Conservation (phyloP, 2,113 vertebrate genomes). For the Sialia sialis region DNA sequence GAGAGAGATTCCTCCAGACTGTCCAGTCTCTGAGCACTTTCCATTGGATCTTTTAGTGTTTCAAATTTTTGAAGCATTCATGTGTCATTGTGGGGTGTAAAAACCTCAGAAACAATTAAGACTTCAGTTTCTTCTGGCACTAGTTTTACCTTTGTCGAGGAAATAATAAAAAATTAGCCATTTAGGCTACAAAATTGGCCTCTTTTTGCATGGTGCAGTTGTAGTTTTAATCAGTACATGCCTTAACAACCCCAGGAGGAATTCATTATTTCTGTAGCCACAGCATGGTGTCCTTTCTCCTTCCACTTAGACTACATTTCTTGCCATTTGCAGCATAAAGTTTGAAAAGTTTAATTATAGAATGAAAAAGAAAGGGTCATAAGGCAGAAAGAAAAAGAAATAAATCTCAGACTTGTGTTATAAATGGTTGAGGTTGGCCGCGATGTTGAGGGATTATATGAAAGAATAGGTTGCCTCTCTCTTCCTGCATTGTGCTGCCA, state of each 20-base stretch:
- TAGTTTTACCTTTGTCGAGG: not conserved
- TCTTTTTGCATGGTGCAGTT: not conserved
- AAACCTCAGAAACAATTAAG: not conserved
- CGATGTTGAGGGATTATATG: not conserved
- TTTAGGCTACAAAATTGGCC: not conserved
- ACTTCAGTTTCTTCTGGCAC: not conserved
- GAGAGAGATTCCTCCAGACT: not conserved
- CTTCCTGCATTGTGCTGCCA: not conserved
- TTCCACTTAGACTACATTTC: not conserved
- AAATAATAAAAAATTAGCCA: not conserved
- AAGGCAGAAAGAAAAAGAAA: not conserved
- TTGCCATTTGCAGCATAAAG: not conserved
- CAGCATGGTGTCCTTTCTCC: constrained; percentile 5
- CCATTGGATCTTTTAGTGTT: not conserved
- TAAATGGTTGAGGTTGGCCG: not conserved
- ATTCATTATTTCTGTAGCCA: constrained; percentile 34
- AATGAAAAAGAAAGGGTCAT: not conserved
- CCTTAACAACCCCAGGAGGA: not conserved
- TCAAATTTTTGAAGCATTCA: rapidly evolving
- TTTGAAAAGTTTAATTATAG: not conserved
- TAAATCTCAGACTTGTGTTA: not conserved
- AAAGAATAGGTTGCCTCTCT: not conserved
- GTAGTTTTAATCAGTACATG: not conserved
- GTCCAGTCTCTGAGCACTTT: not conserved
- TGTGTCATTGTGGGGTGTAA: not conserved